phyloP scores from a whole-genome alignment of 2,113 vertebrate genomes.

The Neolamprologus toae region DNA sequence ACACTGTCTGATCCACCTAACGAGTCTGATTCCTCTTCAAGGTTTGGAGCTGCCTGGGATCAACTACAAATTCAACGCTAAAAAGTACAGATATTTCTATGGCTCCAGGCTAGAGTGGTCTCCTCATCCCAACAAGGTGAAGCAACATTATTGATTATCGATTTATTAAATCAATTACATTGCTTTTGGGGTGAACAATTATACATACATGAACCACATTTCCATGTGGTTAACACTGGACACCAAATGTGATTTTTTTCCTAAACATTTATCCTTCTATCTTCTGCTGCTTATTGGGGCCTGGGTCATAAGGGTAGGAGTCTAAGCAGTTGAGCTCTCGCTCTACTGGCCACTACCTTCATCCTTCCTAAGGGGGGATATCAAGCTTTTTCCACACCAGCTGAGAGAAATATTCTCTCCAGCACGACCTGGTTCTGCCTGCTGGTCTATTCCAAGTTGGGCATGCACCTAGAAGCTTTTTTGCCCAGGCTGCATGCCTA shows the following conservation, averaged over 20 bases:
- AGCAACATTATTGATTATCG: neutral
- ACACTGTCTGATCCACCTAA: neutral
- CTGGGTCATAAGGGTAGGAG: neutral
- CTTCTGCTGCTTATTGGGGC: neutral
- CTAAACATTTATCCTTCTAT: neutral
- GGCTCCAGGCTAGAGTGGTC: constrained; percentile 77
- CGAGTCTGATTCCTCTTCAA: constrained; percentile 12
- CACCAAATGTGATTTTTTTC: neutral
- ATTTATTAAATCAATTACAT: neutral
- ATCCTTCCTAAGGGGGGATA: neutral
- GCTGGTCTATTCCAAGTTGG: neutral
- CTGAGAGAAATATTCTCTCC: neutral
- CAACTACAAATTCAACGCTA: constrained; percentile 84
- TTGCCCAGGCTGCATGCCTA: neutral
- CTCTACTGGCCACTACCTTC: neutral
- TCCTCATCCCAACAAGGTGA: constrained; percentile 82
- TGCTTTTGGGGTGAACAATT: neutral
- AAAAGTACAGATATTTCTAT: constrained; percentile 81
- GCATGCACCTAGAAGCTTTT: neutral
- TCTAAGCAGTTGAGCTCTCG: neutral
- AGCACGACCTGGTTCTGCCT: neutral
- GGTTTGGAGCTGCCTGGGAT: constrained; percentile 89
- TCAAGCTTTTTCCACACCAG: neutral
- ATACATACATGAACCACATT: neutral
- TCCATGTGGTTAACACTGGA: neutral